phyloP scores from a whole-genome alignment of 2,888 invertebrate species.

The Pachymerium ferrugineum region DNA sequence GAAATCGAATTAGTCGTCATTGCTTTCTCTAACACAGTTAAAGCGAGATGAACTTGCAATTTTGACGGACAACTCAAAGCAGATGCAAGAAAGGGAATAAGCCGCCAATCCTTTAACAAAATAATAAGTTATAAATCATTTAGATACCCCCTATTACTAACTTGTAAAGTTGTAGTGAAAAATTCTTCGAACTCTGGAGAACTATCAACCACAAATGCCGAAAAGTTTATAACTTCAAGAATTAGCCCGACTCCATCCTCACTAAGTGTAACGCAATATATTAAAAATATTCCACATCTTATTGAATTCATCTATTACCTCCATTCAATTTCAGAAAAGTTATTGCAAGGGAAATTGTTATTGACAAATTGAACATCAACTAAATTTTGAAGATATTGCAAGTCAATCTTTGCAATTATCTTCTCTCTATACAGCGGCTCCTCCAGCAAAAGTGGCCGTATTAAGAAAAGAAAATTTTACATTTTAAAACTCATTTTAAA shows the following conservation, averaged over 20 bases:
- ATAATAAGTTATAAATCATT: neutral
- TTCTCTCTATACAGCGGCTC: neutral
- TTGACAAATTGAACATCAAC: neutral
- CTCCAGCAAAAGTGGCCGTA: neutral
- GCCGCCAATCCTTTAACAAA: neutral
- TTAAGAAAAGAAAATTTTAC: neutral
- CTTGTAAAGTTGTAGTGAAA: neutral
- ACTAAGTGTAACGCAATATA: neutral
- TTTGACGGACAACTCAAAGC: neutral
- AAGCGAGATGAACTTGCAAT: neutral
- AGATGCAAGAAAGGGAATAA: constrained; percentile 10
- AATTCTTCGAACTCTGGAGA: neutral
- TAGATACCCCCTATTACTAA: neutral
- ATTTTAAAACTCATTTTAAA: neutral
- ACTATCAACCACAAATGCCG: neutral
- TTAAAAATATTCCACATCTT: too few species aligned
- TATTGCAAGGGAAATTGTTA: neutral
- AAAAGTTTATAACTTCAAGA: neutral
- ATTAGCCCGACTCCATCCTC: neutral
- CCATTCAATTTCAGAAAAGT: neutral
- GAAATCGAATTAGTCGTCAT: neutral
- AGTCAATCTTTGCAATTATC: neutral
- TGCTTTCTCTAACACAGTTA: neutral
- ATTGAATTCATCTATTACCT: neutral
- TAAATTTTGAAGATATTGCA: neutral